Evolutionary conservation across 2,113 vertebrate genomes (phyloP).

Genomic region (Chrysemys picta): DNA sequence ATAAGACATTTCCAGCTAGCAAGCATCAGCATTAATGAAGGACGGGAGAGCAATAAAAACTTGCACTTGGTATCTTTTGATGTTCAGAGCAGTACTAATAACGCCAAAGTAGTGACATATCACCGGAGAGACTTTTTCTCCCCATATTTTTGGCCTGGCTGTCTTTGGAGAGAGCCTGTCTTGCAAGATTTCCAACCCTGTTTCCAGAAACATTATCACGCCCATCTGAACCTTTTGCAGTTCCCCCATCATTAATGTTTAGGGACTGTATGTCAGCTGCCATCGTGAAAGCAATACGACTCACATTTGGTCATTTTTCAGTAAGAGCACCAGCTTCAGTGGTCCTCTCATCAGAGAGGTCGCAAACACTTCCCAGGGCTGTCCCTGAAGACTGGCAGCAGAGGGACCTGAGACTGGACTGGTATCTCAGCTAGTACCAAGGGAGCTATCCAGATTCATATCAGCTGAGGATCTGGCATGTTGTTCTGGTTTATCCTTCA

Average conservation of each 20-base stretch:
- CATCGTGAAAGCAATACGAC: fast-evolving
- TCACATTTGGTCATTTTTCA: fast-evolving
- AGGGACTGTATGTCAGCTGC: not conserved
- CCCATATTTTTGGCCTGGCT: not conserved
- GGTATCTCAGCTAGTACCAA: not conserved
- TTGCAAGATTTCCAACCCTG: fast-evolving
- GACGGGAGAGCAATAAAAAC: not conserved
- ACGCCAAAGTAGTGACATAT: fast-evolving
- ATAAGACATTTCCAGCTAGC: not conserved
- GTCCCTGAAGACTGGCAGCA: not conserved
- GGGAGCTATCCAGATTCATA: fast-evolving
- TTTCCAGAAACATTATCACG: not conserved
- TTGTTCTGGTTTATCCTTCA: fast-evolving
- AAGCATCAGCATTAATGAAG: not conserved
- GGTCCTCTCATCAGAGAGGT: not conserved
- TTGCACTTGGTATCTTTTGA: not conserved
- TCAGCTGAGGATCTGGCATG: not conserved
- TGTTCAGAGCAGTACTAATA: fast-evolving
- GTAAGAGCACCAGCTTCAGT: not conserved
- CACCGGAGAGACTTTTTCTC: fast-evolving
- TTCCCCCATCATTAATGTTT: not conserved
- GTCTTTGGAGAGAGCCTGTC: not conserved
- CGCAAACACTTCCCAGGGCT: not conserved
- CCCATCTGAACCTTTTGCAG: not conserved
- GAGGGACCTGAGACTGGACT: not conserved